Evolutionary conservation across 2,888 invertebrate species (phyloP).

Genomic region (Metellina segmentata): DNA sequence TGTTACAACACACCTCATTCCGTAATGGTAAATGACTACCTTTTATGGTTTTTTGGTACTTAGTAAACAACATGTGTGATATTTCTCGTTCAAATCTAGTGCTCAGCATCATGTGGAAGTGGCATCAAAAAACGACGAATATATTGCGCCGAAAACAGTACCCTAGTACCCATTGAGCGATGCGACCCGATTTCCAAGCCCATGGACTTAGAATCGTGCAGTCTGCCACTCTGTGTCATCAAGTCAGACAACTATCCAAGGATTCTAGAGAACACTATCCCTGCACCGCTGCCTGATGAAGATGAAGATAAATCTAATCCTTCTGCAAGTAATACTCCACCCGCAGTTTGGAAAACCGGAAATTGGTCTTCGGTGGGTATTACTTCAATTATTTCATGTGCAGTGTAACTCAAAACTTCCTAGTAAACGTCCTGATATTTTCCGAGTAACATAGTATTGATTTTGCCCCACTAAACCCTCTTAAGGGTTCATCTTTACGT

Average conservation of each 20-base stretch:
- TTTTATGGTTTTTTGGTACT: too few species aligned
- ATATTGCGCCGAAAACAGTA: conserved; percentile 23
- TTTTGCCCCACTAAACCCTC: too few species aligned
- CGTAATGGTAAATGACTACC: too few species aligned
- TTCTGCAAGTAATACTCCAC: neutral
- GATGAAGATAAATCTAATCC: neutral
- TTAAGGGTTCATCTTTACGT: too few species aligned
- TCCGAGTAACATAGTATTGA: too few species aligned
- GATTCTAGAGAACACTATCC: conserved; percentile 38
- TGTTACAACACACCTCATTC: too few species aligned
- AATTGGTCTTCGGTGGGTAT: conserved; percentile 65
- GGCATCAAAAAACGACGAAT: conserved; percentile 9
- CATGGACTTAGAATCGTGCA: neutral
- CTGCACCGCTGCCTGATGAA: conserved; percentile 33
- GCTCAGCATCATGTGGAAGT: conserved; percentile 56
- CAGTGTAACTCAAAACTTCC: neutral
- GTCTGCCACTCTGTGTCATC: conserved; percentile 22
- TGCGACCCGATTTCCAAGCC: conserved; percentile 32
- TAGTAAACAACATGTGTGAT: too few species aligned
- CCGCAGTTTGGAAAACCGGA: conserved; percentile 45
- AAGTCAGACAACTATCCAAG: conserved; percentile 26
- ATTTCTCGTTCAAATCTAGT: conserved; percentile 10
- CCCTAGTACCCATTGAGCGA: neutral
- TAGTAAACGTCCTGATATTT: too few species aligned
- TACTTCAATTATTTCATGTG: neutral